Evolutionary conservation across 2,113 vertebrate species (phyloP), one percentile per base, ranked within the genome.

Genomic region (Ardeotis arabs): DNA sequence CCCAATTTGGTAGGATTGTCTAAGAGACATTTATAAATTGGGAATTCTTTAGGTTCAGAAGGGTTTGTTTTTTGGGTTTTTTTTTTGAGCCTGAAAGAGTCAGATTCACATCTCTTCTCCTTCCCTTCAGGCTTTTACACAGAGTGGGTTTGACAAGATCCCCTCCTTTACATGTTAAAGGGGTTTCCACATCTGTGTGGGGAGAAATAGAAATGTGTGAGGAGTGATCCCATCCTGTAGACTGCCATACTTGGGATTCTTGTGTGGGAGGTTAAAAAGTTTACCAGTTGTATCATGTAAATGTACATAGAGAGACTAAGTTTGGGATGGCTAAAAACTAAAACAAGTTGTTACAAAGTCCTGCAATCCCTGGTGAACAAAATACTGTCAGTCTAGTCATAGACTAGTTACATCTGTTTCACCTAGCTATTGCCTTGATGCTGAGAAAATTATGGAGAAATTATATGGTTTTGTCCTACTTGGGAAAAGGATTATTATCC

Each of bases 21-120:
- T 80, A 50, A 66, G 4, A 73, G 31, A 25, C 6, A 15, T 66
- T 85, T 66, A 60, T 69, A 62, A 73, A 86, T 18, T 69, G 12
- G 14, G n/a, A 93, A 84, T 63, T 58, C 31, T 90, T 3, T 73
- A 23, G 6, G 29, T 62, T 67, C 27, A 74, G 15, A 69, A 53
- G 7, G 15, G 27, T 49, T 24, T 16, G 8, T 0, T 0, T 2
- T 44, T 76, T 82, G 35, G 21, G 47, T 21, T 7, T 19, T 1
- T 2, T 45, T 73, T 83, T 59, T 39, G 28, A 62, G 14, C 13
- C 1, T 2, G 17, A 70, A 76, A 41, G 21, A 79, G 16, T 7
- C 8, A 76, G 24, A 33, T 19, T 31, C 7, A 21, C 5, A 37
- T 37, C 5, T 69, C 14, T 39, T 6, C 24, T 84, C 12, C 29